These are phyloP conservation scores for Philhelius pedissequus DNA, from an alignment of 2,888 invertebrate species.

Conservation along the genomic window DNA sequence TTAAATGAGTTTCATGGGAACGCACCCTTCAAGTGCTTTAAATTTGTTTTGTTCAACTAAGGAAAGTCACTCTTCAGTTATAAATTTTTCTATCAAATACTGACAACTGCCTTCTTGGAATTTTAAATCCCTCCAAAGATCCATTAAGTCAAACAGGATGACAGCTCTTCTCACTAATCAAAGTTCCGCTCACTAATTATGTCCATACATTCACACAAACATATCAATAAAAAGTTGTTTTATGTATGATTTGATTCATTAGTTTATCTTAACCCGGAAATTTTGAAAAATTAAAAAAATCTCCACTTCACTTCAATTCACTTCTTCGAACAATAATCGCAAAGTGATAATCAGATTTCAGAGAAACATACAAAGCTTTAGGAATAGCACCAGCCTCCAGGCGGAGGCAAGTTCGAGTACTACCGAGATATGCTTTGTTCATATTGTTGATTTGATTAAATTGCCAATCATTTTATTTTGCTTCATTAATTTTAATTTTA, in stretches of 20 bases:
- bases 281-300: not conserved
- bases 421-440: slow-evolving; percentile 13
- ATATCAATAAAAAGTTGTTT: not conserved
- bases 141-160: not conserved
- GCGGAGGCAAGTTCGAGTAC: not conserved
- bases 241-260: not conserved
- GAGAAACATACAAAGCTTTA: not conserved
- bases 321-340: not conserved
- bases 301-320: not conserved
- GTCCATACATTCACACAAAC: not conserved
- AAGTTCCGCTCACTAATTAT: not conserved
- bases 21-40: too few relatives aligned
- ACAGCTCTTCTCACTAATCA: not conserved
- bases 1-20: too few relatives aligned
- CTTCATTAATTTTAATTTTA: slow-evolving; percentile 1
- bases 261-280: not conserved
- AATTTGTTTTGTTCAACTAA: too few relatives aligned
- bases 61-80: too few relatives aligned
- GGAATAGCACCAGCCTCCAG: too few relatives aligned
- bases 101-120: not conserved
- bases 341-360: slow-evolving; percentile 18
- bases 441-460: not conserved
- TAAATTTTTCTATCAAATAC: not conserved
- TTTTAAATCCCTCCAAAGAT: not conserved
- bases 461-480: not conserved